Percentiles rank a stretch among this genome's conserved stretches.
Conservation (phyloP, 2,888 invertebrate species). For the Pycnomerus fuliginosus region DNA sequence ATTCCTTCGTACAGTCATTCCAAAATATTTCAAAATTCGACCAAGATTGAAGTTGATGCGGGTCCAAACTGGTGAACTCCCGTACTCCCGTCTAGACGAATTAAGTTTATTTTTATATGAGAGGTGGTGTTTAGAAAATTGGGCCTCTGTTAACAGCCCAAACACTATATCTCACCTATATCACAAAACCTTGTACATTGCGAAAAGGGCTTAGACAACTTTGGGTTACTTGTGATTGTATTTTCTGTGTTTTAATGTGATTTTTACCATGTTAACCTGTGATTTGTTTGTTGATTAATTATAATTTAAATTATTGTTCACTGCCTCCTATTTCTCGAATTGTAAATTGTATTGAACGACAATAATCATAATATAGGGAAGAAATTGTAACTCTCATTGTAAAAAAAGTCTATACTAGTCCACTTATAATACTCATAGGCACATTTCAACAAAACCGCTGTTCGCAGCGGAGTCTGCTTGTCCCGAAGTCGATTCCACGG, state of each 20-base stretch:
- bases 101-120: neutral
- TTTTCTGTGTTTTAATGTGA: conserved; percentile 12
- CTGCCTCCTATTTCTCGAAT: conserved; percentile 15
- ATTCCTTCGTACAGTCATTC: neutral
- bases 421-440: conserved; percentile 23
- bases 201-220: conserved; percentile 1
- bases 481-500: neutral
- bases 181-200: conserved; percentile 17
- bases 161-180: neutral
- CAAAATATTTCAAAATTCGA: neutral
- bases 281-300: conserved; percentile 14
- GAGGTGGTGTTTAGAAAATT: neutral
- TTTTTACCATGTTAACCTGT: conserved; percentile 19
- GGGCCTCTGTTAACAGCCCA: neutral
- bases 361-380: no score
- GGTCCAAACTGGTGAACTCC: neutral
- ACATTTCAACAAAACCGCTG: conserved; percentile 1
- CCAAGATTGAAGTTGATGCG: neutral
- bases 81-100: neutral
- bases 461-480: neutral
- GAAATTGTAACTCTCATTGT: no score
- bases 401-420: conserved; percentile 21
- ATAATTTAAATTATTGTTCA: conserved; percentile 14
- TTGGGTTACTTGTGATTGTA: conserved; percentile 11
- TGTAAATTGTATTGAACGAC: conserved; percentile 20